Evolutionary conservation across 1,140 invertebrate genomes (phyloP), one percentile per base, ranked within the genome.

Genomic region (Limonius californicus): DNA sequence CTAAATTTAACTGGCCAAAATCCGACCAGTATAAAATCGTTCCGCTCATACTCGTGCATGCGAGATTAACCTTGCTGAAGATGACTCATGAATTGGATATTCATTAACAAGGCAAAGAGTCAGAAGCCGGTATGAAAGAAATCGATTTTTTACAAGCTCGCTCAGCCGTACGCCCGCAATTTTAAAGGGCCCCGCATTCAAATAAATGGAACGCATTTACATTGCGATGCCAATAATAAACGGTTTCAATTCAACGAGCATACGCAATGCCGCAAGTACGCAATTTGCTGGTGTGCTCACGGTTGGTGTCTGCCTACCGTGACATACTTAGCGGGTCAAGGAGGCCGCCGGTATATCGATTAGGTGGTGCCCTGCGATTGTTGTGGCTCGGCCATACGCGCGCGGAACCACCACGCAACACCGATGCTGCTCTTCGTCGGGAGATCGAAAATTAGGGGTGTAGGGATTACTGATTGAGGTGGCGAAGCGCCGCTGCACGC

Each of bases 301-400:
- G 35, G n/a, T 39, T 39, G 8, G 35, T 27, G 35, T 50, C 18
- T 27, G 61, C 59, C 61, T 56, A 59, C 61, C 56, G 55, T 63
- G 61, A 63, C 61, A 63, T 56, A 63, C 54, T 63, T 63, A 53
- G 47, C 61, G 32, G 56, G 56, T 63, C 61, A 63, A 63, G 61
- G 61, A 63, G 56, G 43, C 39, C 53, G 53, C 61, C 45, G 45
- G 45, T 50, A 50, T 50, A 50, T 50, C 16, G 45, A 50, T 50
- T 50, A 21, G 16, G 16, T 50, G 16, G 9, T 50, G 16, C 16
- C 14, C 45, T 14, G 45, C 16, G 20, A 50, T 50, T 50, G 45
- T 50, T 21, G 45, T 50, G 45, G 45, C 16, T 50, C 16, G 45
- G 15, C 16, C 16, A 50, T 21, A 50, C 20, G 45, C 7, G 45